Evolutionary conservation across 2,888 invertebrate genomes (phyloP).

Genomic region (Philereme vetulata): DNA sequence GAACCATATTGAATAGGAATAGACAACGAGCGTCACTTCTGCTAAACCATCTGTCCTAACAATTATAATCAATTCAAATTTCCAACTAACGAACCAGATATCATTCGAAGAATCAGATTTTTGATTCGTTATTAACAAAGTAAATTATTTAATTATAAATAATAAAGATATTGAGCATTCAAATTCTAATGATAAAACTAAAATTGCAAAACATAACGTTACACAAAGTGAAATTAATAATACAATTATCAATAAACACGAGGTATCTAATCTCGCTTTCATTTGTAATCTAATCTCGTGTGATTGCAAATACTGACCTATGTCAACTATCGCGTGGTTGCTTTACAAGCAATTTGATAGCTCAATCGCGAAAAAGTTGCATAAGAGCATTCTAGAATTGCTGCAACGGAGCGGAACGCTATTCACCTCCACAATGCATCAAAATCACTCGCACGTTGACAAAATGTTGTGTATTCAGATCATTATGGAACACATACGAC

Average conservation of each 20-base stretch:
- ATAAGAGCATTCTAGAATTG: conserved; percentile 44
- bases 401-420: conserved; percentile 34
- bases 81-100: conserved; percentile 4
- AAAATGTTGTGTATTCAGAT: background rate
- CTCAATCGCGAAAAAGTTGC: conserved; percentile 62
- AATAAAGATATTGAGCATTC: conserved; percentile 15
- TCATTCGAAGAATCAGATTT: background rate
- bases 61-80: conserved; percentile 30
- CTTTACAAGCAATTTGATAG: conserved; percentile 57
- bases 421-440: conserved; percentile 16
- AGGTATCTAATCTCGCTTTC: conserved; percentile 50
- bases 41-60: conserved; percentile 51
- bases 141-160: background rate
- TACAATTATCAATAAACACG: conserved; percentile 38
- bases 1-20: conserved; percentile 45
- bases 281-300: conserved; percentile 70
- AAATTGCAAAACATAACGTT: conserved; percentile 14
- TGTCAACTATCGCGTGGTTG: conserved; percentile 61
- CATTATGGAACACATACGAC: too few relatives aligned
- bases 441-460: conserved; percentile 9
- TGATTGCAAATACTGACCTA: conserved; percentile 73
- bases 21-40: conserved; percentile 39
- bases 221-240: conserved; percentile 32
- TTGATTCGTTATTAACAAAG: background rate
- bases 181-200: conserved; percentile 5